Conservation (phyloP, 2,113 vertebrate species). For the Oophaga pumilio region DNA sequence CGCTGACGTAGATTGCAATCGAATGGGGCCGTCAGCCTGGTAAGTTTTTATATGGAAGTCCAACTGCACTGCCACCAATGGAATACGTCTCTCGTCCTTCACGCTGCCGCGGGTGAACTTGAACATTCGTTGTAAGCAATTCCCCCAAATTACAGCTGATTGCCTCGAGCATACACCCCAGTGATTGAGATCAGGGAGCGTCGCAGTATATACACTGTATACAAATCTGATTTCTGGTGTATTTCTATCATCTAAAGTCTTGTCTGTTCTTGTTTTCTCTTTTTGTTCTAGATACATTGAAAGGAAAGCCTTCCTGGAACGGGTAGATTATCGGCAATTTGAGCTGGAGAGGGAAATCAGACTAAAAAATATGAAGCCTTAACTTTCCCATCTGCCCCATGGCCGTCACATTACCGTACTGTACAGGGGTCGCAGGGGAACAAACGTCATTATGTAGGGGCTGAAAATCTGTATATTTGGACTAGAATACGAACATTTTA, state of each 20-base stretch:
- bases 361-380: slow-evolving; percentile 92
- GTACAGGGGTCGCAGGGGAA: not conserved
- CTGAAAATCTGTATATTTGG: slow-evolving; percentile 14
- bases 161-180: not conserved
- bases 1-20: too few relatives aligned
- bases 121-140: too few relatives aligned
- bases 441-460: too few relatives aligned
- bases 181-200: not conserved
- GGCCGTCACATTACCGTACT: not conserved
- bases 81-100: too few relatives aligned
- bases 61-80: too few relatives aligned
- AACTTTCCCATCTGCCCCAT: not conserved
- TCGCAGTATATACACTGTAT: not conserved
- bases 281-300: slow-evolving; percentile 86
- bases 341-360: slow-evolving; percentile 88
- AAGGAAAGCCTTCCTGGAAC: slow-evolving; percentile 92
- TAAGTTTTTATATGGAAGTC: too few relatives aligned
- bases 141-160: too few relatives aligned
- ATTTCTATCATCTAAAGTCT: not conserved
- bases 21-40: too few relatives aligned
- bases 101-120: too few relatives aligned
- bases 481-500: slow-evolving; percentile 18
- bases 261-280: not conserved
- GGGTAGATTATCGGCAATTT: slow-evolving; percentile 94
- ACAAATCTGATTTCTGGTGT: not conserved